Conservation (phyloP, 2,888 invertebrate species). For the Endotricha flammealis region DNA sequence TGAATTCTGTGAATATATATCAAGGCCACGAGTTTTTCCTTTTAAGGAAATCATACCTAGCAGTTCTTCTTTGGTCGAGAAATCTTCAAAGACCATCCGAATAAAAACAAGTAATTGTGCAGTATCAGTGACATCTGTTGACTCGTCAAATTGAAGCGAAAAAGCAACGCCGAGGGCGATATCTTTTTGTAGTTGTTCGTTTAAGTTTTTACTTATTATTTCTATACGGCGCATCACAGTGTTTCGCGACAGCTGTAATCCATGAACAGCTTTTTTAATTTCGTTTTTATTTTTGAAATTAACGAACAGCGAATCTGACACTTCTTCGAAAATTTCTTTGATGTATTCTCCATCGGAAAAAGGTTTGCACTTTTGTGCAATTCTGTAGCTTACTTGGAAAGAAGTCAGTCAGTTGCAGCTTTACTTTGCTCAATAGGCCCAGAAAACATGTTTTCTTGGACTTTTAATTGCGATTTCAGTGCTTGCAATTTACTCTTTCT, state of each 20-base stretch:
- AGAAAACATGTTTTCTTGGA: constrained; percentile 20
- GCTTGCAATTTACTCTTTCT: constrained; percentile 21
- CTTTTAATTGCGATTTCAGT: constrained; percentile 22
- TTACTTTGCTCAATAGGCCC: constrained; percentile 21
- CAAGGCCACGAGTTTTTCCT: constrained; percentile 20
- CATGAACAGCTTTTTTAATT: constrained; percentile 21
- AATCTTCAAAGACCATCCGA: constrained; percentile 23
- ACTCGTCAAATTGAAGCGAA: constrained; percentile 22
- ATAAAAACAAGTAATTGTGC: constrained; percentile 22
- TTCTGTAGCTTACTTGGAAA: constrained; percentile 15
- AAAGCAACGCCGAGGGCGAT: constrained; percentile 18
- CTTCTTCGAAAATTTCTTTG: constrained; percentile 22
- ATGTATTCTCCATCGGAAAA: constrained; percentile 20
- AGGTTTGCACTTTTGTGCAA: constrained; percentile 22
- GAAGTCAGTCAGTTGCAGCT: constrained; percentile 19
- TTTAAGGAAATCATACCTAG: constrained; percentile 22
- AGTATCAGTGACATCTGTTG: constrained; percentile 22
- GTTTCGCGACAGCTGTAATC: constrained; percentile 21
- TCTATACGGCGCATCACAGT: constrained; percentile 22
- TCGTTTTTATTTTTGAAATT: constrained; percentile 24
- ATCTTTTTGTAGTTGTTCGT: constrained; percentile 19
- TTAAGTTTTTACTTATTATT: constrained; percentile 17
- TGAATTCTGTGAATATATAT: constrained; percentile 11
- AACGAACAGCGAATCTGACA: constrained; percentile 22
- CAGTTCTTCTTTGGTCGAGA: constrained; percentile 21